These are phyloP conservation scores for Plebejus anna DNA, from an alignment of 2,888 invertebrate species.

Conservation along the genomic window DNA sequence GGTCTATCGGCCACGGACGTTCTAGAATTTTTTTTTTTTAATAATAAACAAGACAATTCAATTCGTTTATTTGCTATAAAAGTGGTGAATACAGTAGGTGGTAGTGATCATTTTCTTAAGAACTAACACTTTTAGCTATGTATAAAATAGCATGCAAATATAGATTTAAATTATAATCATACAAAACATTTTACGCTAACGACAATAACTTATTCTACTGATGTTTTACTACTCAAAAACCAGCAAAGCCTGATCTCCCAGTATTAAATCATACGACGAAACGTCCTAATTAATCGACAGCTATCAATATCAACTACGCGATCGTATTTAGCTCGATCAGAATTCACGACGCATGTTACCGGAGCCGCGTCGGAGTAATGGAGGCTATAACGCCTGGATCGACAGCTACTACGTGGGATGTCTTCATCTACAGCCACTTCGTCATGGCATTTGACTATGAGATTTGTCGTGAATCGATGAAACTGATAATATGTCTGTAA, in stretches of 20 bases:
- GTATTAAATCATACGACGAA: not conserved
- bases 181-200: too few species aligned
- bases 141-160: too few species aligned
- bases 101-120: too few species aligned
- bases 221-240: not conserved
- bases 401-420: slow-evolving; percentile 15
- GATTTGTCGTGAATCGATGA: not conserved
- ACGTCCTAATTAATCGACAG: not conserved
- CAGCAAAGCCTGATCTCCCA: not conserved
- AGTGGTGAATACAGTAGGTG: too few species aligned
- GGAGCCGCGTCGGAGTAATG: slow-evolving; percentile 22
- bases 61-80: too few species aligned
- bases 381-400: not conserved
- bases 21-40: too few species aligned
- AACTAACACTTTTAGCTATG: too few species aligned
- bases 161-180: too few species aligned
- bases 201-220: too few species aligned
- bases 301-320: slow-evolving; percentile 27
- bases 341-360: slow-evolving; percentile 35
- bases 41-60: too few species aligned
- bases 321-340: slow-evolving; percentile 36
- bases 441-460: not conserved
- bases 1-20: too few species aligned
- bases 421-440: slow-evolving; percentile 8
- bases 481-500: too few species aligned